A percentile compares a stretch with the other conserved stretches of the same genome.
Evolutionary conservation across 2,888 invertebrate genomes (phyloP).

Genomic region (Drosophila subquinaria): DNA sequence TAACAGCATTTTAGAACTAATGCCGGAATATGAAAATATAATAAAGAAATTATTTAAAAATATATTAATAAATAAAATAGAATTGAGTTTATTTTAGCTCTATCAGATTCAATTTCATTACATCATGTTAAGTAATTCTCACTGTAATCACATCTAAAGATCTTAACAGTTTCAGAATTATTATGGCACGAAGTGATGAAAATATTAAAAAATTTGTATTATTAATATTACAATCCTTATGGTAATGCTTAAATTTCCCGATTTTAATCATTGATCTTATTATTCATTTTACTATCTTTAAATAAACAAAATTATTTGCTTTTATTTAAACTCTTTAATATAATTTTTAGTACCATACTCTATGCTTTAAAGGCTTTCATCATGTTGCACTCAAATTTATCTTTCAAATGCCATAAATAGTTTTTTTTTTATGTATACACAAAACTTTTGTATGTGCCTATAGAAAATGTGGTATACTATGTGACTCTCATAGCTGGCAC

Average conservation of each 20-base stretch:
- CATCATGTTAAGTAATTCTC: too few relatives aligned
- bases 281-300: neutral
- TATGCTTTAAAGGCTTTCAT: neutral
- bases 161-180: too few relatives aligned
- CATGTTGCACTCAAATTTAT: neutral
- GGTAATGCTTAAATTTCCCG: too few relatives aligned
- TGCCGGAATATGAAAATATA: neutral
- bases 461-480: conserved; percentile 4
- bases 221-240: too few relatives aligned
- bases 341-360: neutral
- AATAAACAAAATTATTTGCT: neutral
- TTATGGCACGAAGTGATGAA: too few relatives aligned
- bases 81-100: neutral
- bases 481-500: conserved; percentile 33
- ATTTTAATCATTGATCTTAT: neutral
- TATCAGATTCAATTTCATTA: too few relatives aligned
- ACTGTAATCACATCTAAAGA: too few relatives aligned
- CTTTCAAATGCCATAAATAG: conserved; percentile 4
- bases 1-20: neutral
- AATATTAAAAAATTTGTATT: too few relatives aligned
- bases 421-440: neutral
- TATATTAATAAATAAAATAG: neutral
- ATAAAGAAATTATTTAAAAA: neutral
- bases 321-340: neutral
- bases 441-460: neutral